phyloP scores from a whole-genome alignment of 2,113 vertebrate species.

The Shinisaurus crocodilurus region DNA sequence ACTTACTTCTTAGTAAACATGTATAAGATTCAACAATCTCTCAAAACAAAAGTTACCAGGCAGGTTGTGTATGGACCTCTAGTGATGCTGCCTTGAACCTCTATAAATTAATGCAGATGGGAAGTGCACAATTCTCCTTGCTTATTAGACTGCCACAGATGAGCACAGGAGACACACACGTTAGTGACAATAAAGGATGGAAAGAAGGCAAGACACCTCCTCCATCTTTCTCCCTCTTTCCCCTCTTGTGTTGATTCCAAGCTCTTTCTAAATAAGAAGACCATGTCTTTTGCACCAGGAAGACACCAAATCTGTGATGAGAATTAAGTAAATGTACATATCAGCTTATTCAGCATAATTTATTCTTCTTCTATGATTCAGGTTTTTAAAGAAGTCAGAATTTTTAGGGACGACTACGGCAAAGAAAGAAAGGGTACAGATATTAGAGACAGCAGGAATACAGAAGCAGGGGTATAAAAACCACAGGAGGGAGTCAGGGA shows the following conservation, averaged over 20 bases:
- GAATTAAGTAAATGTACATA: not conserved
- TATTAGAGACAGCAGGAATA: not conserved
- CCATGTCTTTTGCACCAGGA: too few relatives aligned
- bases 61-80: not conserved
- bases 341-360: too few relatives aligned
- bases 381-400: not conserved
- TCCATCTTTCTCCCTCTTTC: too few relatives aligned
- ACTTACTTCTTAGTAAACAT: not conserved
- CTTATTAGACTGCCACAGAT: too few relatives aligned
- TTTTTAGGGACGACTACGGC: not conserved
- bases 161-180: too few relatives aligned
- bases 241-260: not conserved
- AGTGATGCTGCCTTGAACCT: not conserved
- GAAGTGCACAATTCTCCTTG: not conserved
- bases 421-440: not conserved
- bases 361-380: not conserved
- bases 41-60: not conserved
- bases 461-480: not conserved
- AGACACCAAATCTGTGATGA: not conserved
- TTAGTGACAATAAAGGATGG: not conserved
- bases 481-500: not conserved
- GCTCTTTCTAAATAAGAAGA: not conserved
- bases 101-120: not conserved
- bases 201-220: not conserved
- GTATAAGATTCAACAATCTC: not conserved